Base-by-base conservation (phyloP, 2,888 invertebrate genomes). In the Mythimna pallens region DNA sequence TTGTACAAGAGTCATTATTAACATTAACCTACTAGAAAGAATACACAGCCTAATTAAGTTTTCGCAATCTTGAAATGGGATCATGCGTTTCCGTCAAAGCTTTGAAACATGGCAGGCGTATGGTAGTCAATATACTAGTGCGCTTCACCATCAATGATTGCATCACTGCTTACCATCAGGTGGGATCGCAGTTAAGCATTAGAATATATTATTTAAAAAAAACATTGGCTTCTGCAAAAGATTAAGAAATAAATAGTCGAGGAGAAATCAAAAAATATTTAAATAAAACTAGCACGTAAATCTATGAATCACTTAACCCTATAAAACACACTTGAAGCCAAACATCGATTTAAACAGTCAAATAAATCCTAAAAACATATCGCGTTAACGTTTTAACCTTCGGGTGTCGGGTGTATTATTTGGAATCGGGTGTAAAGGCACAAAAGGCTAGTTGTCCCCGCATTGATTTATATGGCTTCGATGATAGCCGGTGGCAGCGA, bases 381-480 rank as follows among this genome's bases (percentile, higher is more conserved):
- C 76, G 63, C 72, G 73, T 85, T 82, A 85, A 76, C 73, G 68
- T 74, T 82, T 79, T 80, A 84, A 85, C 84, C 84, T 83, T 77
- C 75, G 75, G 73, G 62, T 80, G 78, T 78, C 80, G 82, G 84
- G 86, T 86, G 88, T 90, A 87, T 89, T 90, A 91, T 90, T 92
- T 89, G 88, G 85, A 89, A 88, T 89, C 83, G 88, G 77, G 87
- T 88, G 88, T 93, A 90, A 90, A 86, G 87, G 87, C 89, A 90
- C 89, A 89, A 92, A 92, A 87, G 91, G 91, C 87, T 90, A 81
- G 85, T 85, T 81, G 91, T 87, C 83, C 76, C 75, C 84, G 86
- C 91, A 92, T 93, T 95, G 95, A 95, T 95, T 96, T 95, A 95
- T 95, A 94, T 93, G 76, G 80, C 79, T 76, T 47, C 85, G 84